Base-by-base conservation (phyloP, 2,888 invertebrate genomes). In the Lutraria lutraria region DNA sequence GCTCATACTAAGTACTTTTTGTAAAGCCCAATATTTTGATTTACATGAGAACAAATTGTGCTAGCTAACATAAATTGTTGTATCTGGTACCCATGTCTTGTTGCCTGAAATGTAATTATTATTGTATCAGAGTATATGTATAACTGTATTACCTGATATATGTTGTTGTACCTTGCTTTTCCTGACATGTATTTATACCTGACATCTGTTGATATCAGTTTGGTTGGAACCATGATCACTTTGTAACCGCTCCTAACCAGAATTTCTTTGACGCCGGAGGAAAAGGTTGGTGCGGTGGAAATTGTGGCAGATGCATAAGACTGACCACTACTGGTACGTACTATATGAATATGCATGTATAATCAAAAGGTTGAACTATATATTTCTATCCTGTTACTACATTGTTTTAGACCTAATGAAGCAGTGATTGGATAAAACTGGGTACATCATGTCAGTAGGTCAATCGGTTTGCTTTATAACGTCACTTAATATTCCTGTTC, bases 311-410 rank as follows among this genome's bases (percentile, higher is more conserved):
- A 85, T 95, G 94, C 88, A 90, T 95, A 31, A 93, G 86, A 84
- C 92, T 95, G 81, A 95, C 95, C 0, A 93, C 95, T 2, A 95
- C 95, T 81, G 95, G 94, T 95, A 81, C 2, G 56, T 84, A 16
- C 31, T 43, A 56, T 3, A 10, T 29, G 25, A 29, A 53, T 63
- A 16, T n/a, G n/a, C n/a, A n/a, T n/a, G n/a, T n/a, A n/a, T n/a
- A n/a, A n/a, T 56, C 29, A 43, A 43, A 43, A 43, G 8, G 43
- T n/a, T n/a, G n/a, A n/a, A n/a, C n/a, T n/a, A n/a, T 43, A 15
- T 43, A 12, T 21, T 21, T 54, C 12, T 10, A 13, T 54, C 54
- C 54, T 16, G 8, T 10, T 25, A 19, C 31, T 34, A 19, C 80
- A 29, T 72, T 72, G n/a, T n/a, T n/a, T n/a, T n/a, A n/a, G n/a